phyloP scores from a whole-genome alignment of 1,140 invertebrate genomes.

The Drosophila bipectinata region DNA sequence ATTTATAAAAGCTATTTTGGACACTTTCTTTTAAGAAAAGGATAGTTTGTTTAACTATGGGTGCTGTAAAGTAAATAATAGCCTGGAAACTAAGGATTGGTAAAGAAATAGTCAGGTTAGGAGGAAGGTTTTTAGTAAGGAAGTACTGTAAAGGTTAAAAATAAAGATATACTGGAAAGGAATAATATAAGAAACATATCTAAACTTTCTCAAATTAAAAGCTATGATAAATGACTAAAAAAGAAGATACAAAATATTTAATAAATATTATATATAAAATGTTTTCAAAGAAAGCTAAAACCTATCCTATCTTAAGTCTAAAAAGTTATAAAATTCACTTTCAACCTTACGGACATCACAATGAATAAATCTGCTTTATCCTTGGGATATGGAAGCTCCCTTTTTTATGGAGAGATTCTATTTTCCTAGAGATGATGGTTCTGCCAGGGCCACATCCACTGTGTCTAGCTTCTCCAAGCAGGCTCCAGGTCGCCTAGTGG shows the following conservation, averaged over 20 bases:
- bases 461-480: slow-evolving; percentile 62
- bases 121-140: too few relatives aligned
- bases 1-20: background rate
- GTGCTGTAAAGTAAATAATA: too few relatives aligned
- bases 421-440: slow-evolving; percentile 15
- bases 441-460: slow-evolving; percentile 48
- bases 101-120: too few relatives aligned
- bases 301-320: slow-evolving; percentile 25
- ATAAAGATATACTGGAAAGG: background rate
- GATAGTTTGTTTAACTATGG: too few relatives aligned
- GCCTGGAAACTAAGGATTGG: too few relatives aligned
- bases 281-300: background rate
- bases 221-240: background rate
- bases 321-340: slow-evolving; percentile 17
- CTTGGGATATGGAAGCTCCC: background rate
- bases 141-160: background rate
- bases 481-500: slow-evolving; percentile 38
- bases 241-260: background rate
- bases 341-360: slow-evolving; percentile 37
- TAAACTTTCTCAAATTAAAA: background rate
- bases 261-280: background rate
- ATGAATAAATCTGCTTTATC: slow-evolving; percentile 8
- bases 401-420: background rate
- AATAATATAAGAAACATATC: too few relatives aligned
- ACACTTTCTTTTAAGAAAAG: background rate